Evolutionary conservation across 2,113 vertebrate genomes (phyloP).

Genomic region (Carassius carassius): DNA sequence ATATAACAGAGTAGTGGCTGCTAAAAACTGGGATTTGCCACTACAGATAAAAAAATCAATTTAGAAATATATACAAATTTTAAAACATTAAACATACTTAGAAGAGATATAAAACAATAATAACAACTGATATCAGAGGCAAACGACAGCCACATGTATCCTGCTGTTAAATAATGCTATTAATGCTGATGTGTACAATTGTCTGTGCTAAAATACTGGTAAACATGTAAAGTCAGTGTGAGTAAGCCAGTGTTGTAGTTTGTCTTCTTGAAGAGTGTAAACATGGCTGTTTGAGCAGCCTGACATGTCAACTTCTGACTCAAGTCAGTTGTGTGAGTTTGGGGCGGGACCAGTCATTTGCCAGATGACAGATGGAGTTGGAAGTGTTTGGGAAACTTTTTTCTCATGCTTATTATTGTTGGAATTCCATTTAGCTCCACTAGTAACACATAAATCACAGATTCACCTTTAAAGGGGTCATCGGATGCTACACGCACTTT

Average conservation of each 20-base stretch:
- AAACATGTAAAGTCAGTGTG: background rate
- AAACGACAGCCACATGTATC: background rate
- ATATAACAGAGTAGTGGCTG: too few species aligned
- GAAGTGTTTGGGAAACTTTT: background rate
- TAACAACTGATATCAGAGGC: too few species aligned
- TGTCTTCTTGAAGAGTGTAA: background rate
- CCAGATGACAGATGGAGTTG: background rate
- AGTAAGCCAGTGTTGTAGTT: background rate
- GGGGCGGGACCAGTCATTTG: background rate
- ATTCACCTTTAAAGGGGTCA: background rate
- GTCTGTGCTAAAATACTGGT: background rate
- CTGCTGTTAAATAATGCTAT: background rate
- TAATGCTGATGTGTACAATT: background rate
- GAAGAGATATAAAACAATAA: too few species aligned
- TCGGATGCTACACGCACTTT: too few species aligned
- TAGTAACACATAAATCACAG: background rate
- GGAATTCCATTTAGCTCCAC: background rate
- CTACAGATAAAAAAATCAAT: too few species aligned
- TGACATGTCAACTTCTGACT: background rate
- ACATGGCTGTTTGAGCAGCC: background rate
- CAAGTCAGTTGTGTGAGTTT: background rate
- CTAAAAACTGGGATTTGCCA: too few species aligned
- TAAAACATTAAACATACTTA: background rate
- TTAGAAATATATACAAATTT: too few species aligned
- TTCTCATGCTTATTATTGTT: background rate